phyloP scores from a whole-genome alignment of 2,888 invertebrate genomes.

The Gortyna flavago region DNA sequence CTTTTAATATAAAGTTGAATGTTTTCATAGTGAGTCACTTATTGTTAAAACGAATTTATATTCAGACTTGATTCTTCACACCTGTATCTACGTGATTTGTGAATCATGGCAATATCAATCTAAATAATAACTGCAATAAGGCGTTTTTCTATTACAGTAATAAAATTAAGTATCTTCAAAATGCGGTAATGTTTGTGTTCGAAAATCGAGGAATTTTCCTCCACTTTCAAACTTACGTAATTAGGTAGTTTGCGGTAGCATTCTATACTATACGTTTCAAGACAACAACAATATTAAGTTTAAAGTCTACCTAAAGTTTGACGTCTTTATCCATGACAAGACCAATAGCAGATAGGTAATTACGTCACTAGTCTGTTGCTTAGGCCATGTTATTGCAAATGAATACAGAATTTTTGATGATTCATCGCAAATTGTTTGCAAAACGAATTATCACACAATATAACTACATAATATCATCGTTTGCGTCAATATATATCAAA shows the following conservation, averaged over 20 bases:
- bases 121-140: conserved; percentile 43
- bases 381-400: conserved; percentile 74
- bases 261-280: conserved; percentile 31
- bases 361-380: conserved; percentile 57
- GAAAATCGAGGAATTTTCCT: conserved; percentile 35
- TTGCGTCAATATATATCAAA: conserved; percentile 75
- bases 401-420: conserved; percentile 66
- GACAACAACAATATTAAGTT: conserved; percentile 35
- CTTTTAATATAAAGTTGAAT: conserved; percentile 71
- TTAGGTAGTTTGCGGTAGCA: conserved; percentile 13
- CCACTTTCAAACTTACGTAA: conserved; percentile 43
- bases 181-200: conserved; percentile 31
- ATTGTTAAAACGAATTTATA: conserved; percentile 61
- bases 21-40: conserved; percentile 67
- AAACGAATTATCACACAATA: conserved; percentile 68
- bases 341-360: conserved; percentile 38
- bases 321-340: conserved; percentile 43
- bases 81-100: conserved; percentile 60
- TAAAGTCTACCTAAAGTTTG: conserved; percentile 30
- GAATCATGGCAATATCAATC: conserved; percentile 59
- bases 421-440: conserved; percentile 64
- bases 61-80: conserved; percentile 60
- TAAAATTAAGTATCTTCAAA: conserved; percentile 47
- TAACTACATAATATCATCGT: conserved; percentile 70
- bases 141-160: conserved; percentile 43